phyloP scores from a whole-genome alignment of 1,140 invertebrate species.

The Eupeodes corollae region DNA sequence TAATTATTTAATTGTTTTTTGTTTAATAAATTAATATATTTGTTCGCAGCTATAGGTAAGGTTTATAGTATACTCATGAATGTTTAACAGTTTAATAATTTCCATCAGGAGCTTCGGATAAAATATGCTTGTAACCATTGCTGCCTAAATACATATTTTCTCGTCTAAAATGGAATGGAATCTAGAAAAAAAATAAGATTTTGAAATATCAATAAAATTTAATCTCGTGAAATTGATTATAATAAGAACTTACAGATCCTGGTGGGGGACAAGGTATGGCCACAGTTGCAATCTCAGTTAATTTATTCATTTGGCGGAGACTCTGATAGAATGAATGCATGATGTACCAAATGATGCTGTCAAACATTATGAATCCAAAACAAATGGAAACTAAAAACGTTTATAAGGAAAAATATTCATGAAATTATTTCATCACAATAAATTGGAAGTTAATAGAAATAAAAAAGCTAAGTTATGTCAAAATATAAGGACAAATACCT shows the following conservation, averaged over 20 bases:
- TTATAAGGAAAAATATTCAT: no score
- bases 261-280: conserved; percentile 34
- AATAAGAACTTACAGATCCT: conserved; percentile 21
- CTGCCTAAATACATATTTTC: conserved; percentile 36
- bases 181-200: conserved; percentile 10
- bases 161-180: conserved; percentile 31
- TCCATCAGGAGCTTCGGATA: conserved; percentile 32
- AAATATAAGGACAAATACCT: no score
- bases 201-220: background rate
- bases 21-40: no score
- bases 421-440: no score
- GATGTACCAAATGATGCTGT: conserved; percentile 30
- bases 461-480: no score
- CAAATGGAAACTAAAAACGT: conserved; percentile 20
- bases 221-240: background rate
- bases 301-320: conserved; percentile 29
- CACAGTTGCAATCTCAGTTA: conserved; percentile 33
- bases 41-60: no score
- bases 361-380: conserved; percentile 21
- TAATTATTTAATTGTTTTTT: no score
- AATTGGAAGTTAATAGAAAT: no score
- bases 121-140: conserved; percentile 34
- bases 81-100: conserved; percentile 16
- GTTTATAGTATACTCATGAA: no score
- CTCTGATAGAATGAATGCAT: conserved; percentile 34